phyloP scores from a whole-genome alignment of 2,888 invertebrate species.

The Ceraclea dissimilis region DNA sequence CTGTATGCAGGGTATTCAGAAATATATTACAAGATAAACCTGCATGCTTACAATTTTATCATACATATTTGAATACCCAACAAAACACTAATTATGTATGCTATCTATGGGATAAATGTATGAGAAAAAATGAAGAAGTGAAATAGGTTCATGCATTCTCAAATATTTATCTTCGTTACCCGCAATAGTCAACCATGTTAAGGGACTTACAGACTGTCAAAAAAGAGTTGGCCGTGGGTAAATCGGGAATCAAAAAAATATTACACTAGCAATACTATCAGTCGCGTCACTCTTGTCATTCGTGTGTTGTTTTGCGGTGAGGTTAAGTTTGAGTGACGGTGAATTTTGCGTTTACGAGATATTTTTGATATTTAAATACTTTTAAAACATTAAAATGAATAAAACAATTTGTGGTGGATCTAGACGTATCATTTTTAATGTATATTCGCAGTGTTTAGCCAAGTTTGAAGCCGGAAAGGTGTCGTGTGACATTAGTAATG shows the following conservation, averaged over 20 bases:
- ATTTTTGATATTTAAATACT: neutral
- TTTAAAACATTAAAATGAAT: neutral
- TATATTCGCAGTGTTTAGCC: neutral
- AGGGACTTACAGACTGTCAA: too few species aligned
- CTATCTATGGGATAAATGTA: too few species aligned
- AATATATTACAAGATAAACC: too few species aligned
- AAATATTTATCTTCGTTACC: too few species aligned
- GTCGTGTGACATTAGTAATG: neutral
- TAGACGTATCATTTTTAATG: neutral
- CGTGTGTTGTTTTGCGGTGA: neutral
- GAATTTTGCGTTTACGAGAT: neutral
- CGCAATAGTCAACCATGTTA: too few species aligned
- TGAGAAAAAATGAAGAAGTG: too few species aligned
- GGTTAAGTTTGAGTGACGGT: neutral
- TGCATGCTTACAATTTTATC: too few species aligned
- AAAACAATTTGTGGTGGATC: neutral
- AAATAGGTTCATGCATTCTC: too few species aligned
- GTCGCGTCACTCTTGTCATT: neutral
- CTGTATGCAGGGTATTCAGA: too few species aligned
- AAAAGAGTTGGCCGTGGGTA: too few species aligned
- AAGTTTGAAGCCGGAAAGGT: neutral
- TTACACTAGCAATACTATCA: neutral
- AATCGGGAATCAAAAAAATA: neutral
- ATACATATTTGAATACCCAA: too few species aligned
- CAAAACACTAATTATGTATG: too few species aligned